A percentile compares a stretch with the other conserved stretches of the same genome.
These are phyloP conservation scores for Yponomeuta cagnagella DNA, from an alignment of 2,888 invertebrate species.

Conservation along the genomic window DNA sequence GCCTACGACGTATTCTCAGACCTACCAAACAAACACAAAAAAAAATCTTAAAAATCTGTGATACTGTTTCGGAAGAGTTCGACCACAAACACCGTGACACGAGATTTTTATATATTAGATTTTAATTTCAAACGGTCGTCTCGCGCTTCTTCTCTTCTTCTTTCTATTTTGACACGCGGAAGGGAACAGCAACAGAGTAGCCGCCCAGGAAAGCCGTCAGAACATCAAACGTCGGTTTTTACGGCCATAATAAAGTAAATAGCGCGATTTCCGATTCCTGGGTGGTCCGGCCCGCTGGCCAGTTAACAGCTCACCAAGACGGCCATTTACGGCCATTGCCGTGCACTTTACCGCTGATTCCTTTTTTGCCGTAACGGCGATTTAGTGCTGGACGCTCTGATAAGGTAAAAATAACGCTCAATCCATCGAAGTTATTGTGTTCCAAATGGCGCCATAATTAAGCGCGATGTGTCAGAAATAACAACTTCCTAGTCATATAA, in stretches of 20 bases:
- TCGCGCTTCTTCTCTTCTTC: neutral
- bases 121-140: neutral
- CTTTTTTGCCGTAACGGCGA: neutral
- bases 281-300: neutral
- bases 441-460: too few species aligned
- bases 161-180: neutral
- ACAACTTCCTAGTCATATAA: too few species aligned
- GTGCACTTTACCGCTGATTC: neutral
- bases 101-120: too few species aligned
- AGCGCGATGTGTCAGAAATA: too few species aligned
- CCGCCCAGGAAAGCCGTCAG: neutral
- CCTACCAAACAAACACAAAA: too few species aligned
- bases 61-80: too few species aligned
- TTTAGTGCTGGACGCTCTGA: neutral
- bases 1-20: too few species aligned
- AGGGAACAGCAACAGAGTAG: neutral
- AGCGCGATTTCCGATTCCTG: neutral
- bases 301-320: neutral
- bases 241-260: neutral
- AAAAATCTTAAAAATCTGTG: too few species aligned
- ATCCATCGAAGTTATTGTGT: too few species aligned
- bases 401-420: conserved; percentile 18
- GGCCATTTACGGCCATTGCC: neutral
- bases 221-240: conserved; percentile 1
- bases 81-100: too few species aligned